Percentiles rank a stretch among this genome's conserved stretches.
These are phyloP conservation scores for Aphelenchoides bicaudatus DNA, from an alignment of 2,888 invertebrate species.

Conservation along the genomic window DNA sequence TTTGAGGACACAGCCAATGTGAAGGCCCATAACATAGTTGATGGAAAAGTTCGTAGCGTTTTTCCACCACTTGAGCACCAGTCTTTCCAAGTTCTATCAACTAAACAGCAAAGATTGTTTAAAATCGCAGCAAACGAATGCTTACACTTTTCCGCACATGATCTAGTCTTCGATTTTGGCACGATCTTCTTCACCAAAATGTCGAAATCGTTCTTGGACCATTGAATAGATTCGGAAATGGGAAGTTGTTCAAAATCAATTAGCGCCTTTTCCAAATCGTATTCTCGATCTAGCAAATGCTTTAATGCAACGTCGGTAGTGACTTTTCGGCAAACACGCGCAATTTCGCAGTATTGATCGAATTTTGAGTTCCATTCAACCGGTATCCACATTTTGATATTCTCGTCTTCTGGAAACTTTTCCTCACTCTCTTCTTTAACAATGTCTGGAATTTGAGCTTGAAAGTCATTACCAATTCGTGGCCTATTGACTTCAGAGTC, in stretches of 20 bases:
- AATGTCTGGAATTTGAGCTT: slow-evolving; percentile 9
- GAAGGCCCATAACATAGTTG: slow-evolving; percentile 12
- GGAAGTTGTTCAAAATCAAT: slow-evolving; percentile 8
- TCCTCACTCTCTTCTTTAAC: not conserved
- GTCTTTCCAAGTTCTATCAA: slow-evolving; percentile 3
- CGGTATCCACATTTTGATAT: slow-evolving; percentile 9
- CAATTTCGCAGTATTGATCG: slow-evolving; percentile 7
- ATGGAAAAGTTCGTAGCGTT: slow-evolving; percentile 17
- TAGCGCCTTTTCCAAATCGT: slow-evolving; percentile 5
- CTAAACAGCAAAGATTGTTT: not conserved
- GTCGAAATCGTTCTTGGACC: not conserved
- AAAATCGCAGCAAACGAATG: no score
- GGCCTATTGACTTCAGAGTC: not conserved
- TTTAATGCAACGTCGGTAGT: slow-evolving; percentile 4
- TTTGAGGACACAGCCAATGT: slow-evolving; percentile 7
- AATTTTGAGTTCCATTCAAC: slow-evolving; percentile 3
- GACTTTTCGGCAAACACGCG: slow-evolving; percentile 14
- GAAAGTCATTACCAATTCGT: slow-evolving; percentile 10
- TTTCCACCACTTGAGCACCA: slow-evolving; percentile 12
- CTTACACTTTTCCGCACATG: no score
- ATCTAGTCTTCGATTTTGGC: not conserved
- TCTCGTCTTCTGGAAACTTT: not conserved
- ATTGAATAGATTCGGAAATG: not conserved
- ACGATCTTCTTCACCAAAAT: slow-evolving; percentile 16
- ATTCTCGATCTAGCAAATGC: slow-evolving; percentile 8